These are phyloP conservation scores for Seira sanloemensis DNA, from an alignment of 2,888 invertebrate species.

Conservation along the genomic window DNA sequence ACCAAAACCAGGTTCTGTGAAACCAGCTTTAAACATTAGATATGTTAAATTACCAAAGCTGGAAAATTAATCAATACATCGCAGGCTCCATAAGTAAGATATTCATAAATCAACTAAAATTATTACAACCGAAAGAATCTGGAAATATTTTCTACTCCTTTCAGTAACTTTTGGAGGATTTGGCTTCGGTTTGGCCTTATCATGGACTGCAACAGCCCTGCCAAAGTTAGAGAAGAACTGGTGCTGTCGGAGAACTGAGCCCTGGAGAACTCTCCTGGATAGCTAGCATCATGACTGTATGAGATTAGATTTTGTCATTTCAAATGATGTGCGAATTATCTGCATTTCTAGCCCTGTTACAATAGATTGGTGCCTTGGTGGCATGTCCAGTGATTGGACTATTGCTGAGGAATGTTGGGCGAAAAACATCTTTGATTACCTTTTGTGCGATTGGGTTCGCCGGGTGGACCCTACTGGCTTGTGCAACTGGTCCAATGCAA, in stretches of 20 bases:
- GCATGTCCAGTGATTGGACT: conserved; percentile 76
- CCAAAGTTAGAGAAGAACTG: conserved; percentile 41
- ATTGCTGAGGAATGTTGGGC: conserved; percentile 78
- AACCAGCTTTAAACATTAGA: too few relatives aligned
- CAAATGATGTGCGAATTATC: conserved; percentile 2
- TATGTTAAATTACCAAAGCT: too few relatives aligned
- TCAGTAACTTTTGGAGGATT: conserved; percentile 57
- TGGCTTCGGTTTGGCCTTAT: conserved; percentile 48
- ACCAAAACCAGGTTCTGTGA: too few relatives aligned
- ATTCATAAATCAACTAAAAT: conserved; percentile 2
- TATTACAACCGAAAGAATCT: background rate
- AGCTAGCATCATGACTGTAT: conserved; percentile 41
- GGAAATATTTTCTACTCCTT: background rate
- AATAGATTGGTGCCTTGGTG: conserved; percentile 50
- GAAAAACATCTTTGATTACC: conserved; percentile 78
- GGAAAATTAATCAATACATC: conserved; percentile 24
- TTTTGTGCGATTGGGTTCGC: conserved; percentile 79
- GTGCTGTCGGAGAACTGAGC: conserved; percentile 38
- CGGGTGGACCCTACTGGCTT: conserved; percentile 80
- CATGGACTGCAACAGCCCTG: conserved; percentile 50
- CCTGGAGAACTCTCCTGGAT: conserved; percentile 50
- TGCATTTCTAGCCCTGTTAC: background rate
- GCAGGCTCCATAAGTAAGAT: conserved; percentile 35
- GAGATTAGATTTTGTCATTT: background rate
- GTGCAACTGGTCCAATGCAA: conserved; percentile 76